These are phyloP conservation scores for Drosophila nr. perissopoda DNA, from an alignment of 2,888 invertebrate genomes.

Conservation along the genomic window DNA sequence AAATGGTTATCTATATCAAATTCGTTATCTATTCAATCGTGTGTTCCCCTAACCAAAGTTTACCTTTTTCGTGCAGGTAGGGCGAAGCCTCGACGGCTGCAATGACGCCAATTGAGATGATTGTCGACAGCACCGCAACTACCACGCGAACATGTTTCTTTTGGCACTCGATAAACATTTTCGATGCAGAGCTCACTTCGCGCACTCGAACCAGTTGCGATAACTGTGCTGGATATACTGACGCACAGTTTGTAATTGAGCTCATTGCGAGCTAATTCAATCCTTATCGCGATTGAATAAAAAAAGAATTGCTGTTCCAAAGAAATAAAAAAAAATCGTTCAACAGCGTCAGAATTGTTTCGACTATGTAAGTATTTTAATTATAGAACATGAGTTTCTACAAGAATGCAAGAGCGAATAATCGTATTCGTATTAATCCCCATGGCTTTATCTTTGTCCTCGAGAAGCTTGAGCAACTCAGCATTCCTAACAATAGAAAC, in stretches of 20 bases:
- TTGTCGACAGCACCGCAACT: slow-evolving; percentile 37
- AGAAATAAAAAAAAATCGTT: too few relatives aligned
- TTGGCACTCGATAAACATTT: slow-evolving; percentile 13
- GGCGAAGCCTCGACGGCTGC: not conserved
- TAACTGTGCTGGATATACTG: slow-evolving; percentile 20
- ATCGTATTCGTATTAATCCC: not conserved
- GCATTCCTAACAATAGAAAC: not conserved
- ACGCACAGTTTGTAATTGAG: not conserved
- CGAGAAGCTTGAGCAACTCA: not conserved
- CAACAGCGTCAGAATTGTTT: not conserved
- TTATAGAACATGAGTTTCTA: not conserved
- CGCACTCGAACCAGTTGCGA: not conserved
- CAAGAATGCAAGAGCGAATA: not conserved
- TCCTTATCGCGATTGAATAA: slow-evolving; percentile 21
- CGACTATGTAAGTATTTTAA: not conserved
- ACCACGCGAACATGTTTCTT: slow-evolving; percentile 12
- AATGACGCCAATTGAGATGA: slow-evolving; percentile 31
- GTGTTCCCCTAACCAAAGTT: not conserved
- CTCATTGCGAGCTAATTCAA: not conserved
- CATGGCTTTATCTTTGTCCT: not conserved
- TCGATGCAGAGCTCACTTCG: not conserved
- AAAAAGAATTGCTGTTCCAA: too few relatives aligned
- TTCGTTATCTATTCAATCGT: slow-evolving; percentile 1
- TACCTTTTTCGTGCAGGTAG: slow-evolving; percentile 9
- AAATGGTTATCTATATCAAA: not conserved